These are phyloP conservation scores for Archocentrus centrarchus DNA, from an alignment of 2,113 vertebrate species.

Conservation along the genomic window DNA sequence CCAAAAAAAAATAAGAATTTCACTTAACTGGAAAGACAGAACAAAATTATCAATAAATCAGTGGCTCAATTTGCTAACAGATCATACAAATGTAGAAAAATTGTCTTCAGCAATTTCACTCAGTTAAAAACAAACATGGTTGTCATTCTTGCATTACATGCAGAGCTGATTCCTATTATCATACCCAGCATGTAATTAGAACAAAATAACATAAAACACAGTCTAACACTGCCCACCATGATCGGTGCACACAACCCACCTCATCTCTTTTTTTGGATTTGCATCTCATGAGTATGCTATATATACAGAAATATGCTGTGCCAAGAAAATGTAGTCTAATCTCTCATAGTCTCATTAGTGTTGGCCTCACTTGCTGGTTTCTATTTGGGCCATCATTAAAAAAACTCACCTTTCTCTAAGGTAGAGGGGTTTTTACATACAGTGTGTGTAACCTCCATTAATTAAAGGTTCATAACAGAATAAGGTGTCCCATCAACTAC, in stretches of 20 bases:
- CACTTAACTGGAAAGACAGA: not conserved
- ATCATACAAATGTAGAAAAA: fast-evolving
- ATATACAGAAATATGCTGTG: not conserved
- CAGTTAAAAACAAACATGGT: not conserved
- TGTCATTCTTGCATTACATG: not conserved
- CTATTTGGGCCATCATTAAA: not conserved
- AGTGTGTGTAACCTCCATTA: not conserved
- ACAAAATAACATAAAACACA: not conserved
- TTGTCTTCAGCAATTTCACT: not conserved
- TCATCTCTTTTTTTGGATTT: not conserved
- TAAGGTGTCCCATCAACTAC: not conserved
- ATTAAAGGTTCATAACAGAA: not conserved
- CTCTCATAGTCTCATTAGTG: not conserved
- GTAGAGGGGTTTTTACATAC: not conserved
- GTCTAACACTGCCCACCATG: not conserved
- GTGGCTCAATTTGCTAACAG: not conserved
- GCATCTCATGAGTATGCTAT: not conserved
- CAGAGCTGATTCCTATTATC: not conserved
- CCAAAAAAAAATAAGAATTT: not conserved
- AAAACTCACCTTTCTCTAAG: not conserved
- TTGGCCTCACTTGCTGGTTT: not conserved
- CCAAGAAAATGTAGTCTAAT: not conserved
- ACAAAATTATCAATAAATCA: not conserved
- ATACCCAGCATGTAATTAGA: not conserved
- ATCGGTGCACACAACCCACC: not conserved